A percentile compares a stretch with the other conserved stretches of the same genome.
Evolutionary conservation across 2,797 vertebrate species (phyloP).

Genomic region (Mallotus villosus): DNA sequence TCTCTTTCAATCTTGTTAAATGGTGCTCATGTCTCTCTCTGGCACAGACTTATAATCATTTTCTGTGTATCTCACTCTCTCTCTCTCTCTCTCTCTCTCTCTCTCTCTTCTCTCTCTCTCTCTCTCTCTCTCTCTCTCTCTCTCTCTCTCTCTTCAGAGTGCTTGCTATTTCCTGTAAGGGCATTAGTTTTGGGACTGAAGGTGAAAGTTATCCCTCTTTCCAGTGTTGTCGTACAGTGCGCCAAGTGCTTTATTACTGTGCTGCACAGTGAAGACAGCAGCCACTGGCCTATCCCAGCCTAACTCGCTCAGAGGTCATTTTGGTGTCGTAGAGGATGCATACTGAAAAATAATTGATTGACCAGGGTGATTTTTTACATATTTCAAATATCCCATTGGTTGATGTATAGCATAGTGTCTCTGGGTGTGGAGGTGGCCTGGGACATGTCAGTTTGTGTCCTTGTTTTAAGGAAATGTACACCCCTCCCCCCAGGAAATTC

Average conservation of each 20-base stretch:
- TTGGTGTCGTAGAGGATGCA: slow-evolving; percentile 4
- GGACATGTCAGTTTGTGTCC: slow-evolving; percentile 6
- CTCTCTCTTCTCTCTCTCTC: neutral
- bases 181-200: slow-evolving; percentile 42
- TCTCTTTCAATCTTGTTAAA: too few species aligned
- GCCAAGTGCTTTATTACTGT: slow-evolving; percentile 47
- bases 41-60: slow-evolving; percentile 29
- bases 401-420: neutral
- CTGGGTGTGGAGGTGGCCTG: neutral
- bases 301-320: slow-evolving; percentile 35
- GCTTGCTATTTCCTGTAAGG: slow-evolving; percentile 45
- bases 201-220: slow-evolving; percentile 51
- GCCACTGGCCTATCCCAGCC: slow-evolving; percentile 37
- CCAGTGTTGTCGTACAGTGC: slow-evolving; percentile 30
- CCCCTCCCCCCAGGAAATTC: slow-evolving; percentile 75
- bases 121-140: neutral
- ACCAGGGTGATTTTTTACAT: neutral
- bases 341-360: neutral
- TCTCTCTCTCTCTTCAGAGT: slow-evolving; percentile 30
- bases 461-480: slow-evolving; percentile 36
- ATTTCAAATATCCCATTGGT: neutral
- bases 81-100: neutral
- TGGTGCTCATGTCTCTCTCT: slow-evolving; percentile 9
- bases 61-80: neutral
- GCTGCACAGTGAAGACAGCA: slow-evolving; percentile 20